These are phyloP conservation scores for Yasuhikotakia modesta DNA, from an alignment of 2,797 vertebrate genomes.

Conservation along the genomic window DNA sequence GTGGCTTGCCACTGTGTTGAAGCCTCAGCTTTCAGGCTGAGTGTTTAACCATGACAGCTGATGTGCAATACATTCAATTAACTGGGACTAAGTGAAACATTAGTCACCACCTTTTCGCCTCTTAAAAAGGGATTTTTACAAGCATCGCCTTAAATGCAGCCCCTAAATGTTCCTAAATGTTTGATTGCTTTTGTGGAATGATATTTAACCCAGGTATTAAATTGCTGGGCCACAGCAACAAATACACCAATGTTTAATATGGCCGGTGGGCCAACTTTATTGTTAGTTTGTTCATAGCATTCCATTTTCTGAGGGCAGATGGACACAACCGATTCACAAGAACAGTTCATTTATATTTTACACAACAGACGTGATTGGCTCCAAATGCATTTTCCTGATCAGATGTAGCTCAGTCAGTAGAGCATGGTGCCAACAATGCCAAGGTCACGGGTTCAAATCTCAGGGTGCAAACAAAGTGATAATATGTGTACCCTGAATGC, in stretches of 20 bases:
- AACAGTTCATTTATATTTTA: background rate
- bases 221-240: background rate
- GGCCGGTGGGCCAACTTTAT: background rate
- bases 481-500: background rate
- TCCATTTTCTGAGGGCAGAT: background rate
- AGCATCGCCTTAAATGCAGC: conserved; percentile 30
- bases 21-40: conserved; percentile 47
- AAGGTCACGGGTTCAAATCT: background rate
- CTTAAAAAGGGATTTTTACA: conserved; percentile 15
- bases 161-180: conserved; percentile 21
- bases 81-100: conserved; percentile 46
- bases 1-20: conserved; percentile 39
- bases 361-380: background rate
- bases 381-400: background rate
- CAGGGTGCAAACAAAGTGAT: background rate
- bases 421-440: background rate
- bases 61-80: conserved; percentile 44
- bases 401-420: background rate
- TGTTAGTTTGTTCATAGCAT: background rate
- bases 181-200: background rate
- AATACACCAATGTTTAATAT: background rate
- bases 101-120: conserved; percentile 35
- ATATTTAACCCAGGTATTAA: conserved; percentile 4
- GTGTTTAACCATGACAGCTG: conserved; percentile 41
- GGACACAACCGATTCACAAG: background rate